phyloP scores from a whole-genome alignment of 2,888 invertebrate genomes.

The Odontocolon sp. region DNA sequence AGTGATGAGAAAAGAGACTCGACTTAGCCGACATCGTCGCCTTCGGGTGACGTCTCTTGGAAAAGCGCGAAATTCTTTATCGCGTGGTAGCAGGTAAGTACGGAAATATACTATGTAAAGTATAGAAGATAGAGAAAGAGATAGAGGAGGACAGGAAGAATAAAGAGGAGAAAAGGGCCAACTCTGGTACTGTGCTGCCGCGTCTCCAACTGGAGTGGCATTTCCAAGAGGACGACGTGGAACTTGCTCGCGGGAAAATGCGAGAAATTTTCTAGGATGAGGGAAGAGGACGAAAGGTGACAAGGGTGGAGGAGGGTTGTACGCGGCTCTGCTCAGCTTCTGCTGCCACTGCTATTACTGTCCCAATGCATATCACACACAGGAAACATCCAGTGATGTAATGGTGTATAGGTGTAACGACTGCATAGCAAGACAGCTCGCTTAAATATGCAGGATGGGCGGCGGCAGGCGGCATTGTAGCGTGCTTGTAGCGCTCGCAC shows the following conservation, averaged over 20 bases:
- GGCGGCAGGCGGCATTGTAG: slow-evolving; percentile 78
- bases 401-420: slow-evolving; percentile 73
- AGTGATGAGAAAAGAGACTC: slow-evolving; percentile 10
- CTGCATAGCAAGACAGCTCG: slow-evolving; percentile 79
- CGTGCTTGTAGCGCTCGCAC: slow-evolving; percentile 74
- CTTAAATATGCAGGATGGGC: slow-evolving; percentile 81
- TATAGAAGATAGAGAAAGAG: slow-evolving; percentile 5
- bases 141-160: not conserved
- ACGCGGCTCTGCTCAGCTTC: slow-evolving; percentile 19
- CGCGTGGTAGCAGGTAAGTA: slow-evolving; percentile 25
- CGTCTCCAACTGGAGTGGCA: slow-evolving; percentile 20
- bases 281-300: slow-evolving; percentile 28
- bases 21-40: slow-evolving; percentile 24
- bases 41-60: slow-evolving; percentile 1
- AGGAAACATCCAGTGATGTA: slow-evolving; percentile 48
- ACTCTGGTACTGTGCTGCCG: not conserved
- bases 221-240: slow-evolving; percentile 26
- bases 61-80: slow-evolving; percentile 52
- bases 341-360: not conserved
- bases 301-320: slow-evolving; percentile 30
- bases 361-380: not conserved
- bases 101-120: slow-evolving; percentile 38
- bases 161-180: slow-evolving; percentile 17
- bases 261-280: slow-evolving; percentile 12
- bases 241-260: slow-evolving; percentile 10